Conservation (phyloP, 2,113 vertebrate genomes). For the Panurus biarmicus region DNA sequence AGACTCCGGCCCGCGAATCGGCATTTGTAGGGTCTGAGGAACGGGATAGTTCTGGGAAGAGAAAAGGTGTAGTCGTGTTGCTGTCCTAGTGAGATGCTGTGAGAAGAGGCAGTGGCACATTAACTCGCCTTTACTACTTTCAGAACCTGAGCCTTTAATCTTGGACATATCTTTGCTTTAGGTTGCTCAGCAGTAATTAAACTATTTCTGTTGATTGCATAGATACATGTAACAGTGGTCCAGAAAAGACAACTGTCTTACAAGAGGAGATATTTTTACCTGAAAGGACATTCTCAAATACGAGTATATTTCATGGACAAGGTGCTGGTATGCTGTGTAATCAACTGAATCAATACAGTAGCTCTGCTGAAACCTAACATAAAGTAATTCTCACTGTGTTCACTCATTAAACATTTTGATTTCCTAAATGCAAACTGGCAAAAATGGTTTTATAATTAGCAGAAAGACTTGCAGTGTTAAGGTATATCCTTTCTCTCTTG, state of each 20-base stretch:
- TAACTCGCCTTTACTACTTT: not conserved
- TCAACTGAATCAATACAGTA: not conserved
- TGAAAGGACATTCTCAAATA: not conserved
- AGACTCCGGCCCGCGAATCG: not conserved
- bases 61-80: rapidly evolving
- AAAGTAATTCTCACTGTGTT: not conserved
- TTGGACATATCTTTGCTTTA: not conserved
- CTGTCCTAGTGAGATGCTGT: not conserved
- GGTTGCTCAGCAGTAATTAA: not conserved
- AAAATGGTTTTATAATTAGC: not conserved
- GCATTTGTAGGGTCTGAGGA: not conserved
- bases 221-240: not conserved
- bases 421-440: not conserved
- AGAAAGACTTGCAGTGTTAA: not conserved
- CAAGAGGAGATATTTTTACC: not conserved
- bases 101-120: not conserved
- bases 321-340: not conserved
- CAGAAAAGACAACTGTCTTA: not conserved
- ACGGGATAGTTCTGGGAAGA: not conserved
- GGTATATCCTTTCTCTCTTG: not conserved
- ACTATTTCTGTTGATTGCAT: not conserved
- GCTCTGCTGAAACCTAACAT: not conserved
- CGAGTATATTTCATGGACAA: not conserved
- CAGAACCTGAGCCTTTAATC: not conserved
- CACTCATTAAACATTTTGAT: not conserved